Percentiles rank a stretch among this genome's conserved stretches.
Conservation (phyloP, 1,140 invertebrate species). For the Hestina assimilis region DNA sequence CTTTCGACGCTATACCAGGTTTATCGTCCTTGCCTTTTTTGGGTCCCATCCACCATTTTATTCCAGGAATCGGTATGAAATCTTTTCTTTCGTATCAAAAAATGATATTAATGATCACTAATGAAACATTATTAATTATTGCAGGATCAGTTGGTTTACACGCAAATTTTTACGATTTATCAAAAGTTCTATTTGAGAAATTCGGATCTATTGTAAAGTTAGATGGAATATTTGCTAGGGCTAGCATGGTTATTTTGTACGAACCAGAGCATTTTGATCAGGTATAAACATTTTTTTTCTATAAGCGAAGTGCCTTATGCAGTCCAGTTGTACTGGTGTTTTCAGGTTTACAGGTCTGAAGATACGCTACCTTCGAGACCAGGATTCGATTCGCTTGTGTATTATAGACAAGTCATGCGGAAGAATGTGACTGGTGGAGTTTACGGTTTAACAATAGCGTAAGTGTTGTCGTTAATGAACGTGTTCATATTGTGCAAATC, state of each 20-base stretch:
- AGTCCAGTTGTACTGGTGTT: too few species aligned
- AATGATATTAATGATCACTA: neutral
- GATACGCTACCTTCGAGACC: conserved; percentile 49
- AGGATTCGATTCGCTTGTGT: conserved; percentile 47
- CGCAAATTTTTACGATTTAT: conserved; percentile 41
- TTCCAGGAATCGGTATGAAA: conserved; percentile 50
- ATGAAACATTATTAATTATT: conserved; percentile 8
- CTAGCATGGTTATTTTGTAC: conserved; percentile 48
- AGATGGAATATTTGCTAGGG: conserved; percentile 46
- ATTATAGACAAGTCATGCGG: conserved; percentile 48
- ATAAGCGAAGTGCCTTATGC: too few species aligned
- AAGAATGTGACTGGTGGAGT: conserved; percentile 44
- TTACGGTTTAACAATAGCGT: conserved; percentile 57
- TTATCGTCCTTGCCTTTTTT: conserved; percentile 49
- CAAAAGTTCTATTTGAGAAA: conserved; percentile 37
- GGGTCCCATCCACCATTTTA: conserved; percentile 54
- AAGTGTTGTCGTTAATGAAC: conserved; percentile 24
- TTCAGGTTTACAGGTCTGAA: conserved; percentile 53
- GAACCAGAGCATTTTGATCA: conserved; percentile 57
- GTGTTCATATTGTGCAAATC: too few species aligned
- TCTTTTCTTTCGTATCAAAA: conserved; percentile 6
- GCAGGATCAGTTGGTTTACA: conserved; percentile 46
- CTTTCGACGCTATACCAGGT: conserved; percentile 55
- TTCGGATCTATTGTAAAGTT: conserved; percentile 52
- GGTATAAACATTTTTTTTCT: conserved; percentile 33